A percentile compares a stretch with the other conserved stretches of the same genome.
Evolutionary conservation across 2,888 invertebrate genomes (phyloP).

Genomic region (Sinotaia quadrata): DNA sequence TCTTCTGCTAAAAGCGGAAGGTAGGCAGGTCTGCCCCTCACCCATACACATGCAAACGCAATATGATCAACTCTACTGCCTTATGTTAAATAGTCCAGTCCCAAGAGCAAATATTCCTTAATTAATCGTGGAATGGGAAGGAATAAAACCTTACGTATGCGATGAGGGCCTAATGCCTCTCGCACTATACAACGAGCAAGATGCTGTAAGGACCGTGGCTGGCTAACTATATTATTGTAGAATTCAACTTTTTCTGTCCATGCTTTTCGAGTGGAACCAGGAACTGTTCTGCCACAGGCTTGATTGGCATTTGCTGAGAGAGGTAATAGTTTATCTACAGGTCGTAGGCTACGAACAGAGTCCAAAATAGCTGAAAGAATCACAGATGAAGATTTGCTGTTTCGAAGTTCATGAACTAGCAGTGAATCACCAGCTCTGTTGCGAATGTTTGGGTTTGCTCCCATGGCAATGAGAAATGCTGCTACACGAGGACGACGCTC

Average conservation of each 20-base stretch:
- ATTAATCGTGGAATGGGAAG: conserved; percentile 63
- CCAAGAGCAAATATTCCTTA: conserved; percentile 55
- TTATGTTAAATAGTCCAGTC: no score
- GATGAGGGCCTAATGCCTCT: conserved; percentile 48
- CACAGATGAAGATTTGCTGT: conserved; percentile 41
- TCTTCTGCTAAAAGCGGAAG: no score
- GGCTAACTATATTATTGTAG: conserved; percentile 24
- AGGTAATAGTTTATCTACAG: neutral
- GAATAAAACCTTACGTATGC: conserved; percentile 53
- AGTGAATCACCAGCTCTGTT: conserved; percentile 60
- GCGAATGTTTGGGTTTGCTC: conserved; percentile 60
- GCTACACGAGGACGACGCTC: conserved; percentile 63
- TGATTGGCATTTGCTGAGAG: no score
- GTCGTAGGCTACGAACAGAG: conserved; percentile 54
- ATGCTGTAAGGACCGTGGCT: conserved; percentile 66
- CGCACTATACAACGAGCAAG: conserved; percentile 64
- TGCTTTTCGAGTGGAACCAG: neutral
- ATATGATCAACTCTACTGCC: no score
- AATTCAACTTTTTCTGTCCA: neutral
- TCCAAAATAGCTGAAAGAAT: conserved; percentile 60
- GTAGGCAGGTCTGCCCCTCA: no score
- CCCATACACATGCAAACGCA: no score
- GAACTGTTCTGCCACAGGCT: neutral
- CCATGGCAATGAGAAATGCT: conserved; percentile 65
- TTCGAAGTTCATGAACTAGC: conserved; percentile 60